Base-by-base conservation (phyloP, 2,797 vertebrate species). In the Oreochromis grahami region DNA sequence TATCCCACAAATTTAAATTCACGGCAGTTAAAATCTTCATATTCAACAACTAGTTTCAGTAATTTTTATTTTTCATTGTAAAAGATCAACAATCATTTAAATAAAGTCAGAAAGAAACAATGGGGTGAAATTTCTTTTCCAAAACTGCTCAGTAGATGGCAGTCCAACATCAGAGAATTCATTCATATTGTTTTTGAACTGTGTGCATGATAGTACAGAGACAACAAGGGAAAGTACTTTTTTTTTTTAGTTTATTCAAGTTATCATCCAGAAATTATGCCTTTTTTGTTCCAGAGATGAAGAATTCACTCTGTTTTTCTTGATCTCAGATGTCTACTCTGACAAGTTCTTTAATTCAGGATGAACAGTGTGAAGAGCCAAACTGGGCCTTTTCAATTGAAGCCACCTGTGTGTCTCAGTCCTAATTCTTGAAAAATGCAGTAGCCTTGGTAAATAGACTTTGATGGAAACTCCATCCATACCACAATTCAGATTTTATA, bases 91-190 rank as follows among this genome's bases (percentile, higher is more conserved):
- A 4, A 19, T 50, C 3, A 32, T 50, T 32, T 32, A 74, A 50
- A 50, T 12, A 32, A 21, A 52, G 10, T 74, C 43, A 74, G 17
- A 50, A 26, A 50, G 43, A 50, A 50, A 50, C 17, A 48, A 32
- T 48, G 15, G 10, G 15, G 8, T 53, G 76, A 38, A 21, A 11
- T 5, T 6, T 41, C 26, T 82, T 19, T 84, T 34, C 56, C 19
- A 14, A 10, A 53, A 38, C 50, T 80, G 24, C n/a, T 14, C 89
- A 87, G 43, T 65, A 93, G 93, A 65, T 89, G 90, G 87, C 88
- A 89, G 81, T 55, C 8, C 60, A 78, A 21, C 70, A 53, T 41
- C 52, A 85, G 6, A 74, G 24, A 26, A 45, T 50, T 74, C 4
- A 26, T 26, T 50, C 1, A 1, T 29, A 32, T 74, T 74, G 43